phyloP scores from a whole-genome alignment of 2,797 vertebrate species.

The Spondyliosoma cantharus region DNA sequence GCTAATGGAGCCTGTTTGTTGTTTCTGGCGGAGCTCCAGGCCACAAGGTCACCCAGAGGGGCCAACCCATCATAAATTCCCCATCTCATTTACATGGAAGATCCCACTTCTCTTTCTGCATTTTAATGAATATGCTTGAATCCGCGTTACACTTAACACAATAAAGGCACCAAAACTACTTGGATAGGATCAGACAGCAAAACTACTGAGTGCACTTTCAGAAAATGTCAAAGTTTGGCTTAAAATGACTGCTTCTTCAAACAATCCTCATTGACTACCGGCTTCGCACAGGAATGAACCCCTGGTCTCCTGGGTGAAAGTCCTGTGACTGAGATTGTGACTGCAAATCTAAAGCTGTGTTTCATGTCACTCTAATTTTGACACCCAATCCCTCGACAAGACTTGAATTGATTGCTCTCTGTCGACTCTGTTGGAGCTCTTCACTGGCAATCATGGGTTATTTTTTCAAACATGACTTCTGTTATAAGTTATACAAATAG shows the following conservation, averaged over 20 bases:
- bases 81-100: constrained; percentile 42
- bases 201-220: too few relatives aligned
- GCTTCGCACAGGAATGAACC: too few relatives aligned
- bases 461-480: constrained; percentile 15
- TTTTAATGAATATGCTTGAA: neutral
- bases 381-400: neutral
- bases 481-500: constrained; percentile 15
- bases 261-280: too few relatives aligned
- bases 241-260: too few relatives aligned
- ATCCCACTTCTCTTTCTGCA: constrained; percentile 16
- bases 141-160: too few relatives aligned
- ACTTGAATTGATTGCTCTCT: constrained; percentile 25
- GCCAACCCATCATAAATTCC: constrained; percentile 38
- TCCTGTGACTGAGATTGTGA: neutral
- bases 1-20: constrained; percentile 69
- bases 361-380: constrained; percentile 33
- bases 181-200: too few relatives aligned
- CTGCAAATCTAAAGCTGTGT: constrained; percentile 32
- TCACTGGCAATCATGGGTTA: neutral
- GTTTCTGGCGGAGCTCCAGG: constrained; percentile 62
- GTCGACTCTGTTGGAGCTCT: neutral
- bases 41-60: constrained; percentile 51
- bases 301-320: too few relatives aligned
- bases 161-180: too few relatives aligned
- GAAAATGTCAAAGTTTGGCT: too few relatives aligned